phyloP scores from a whole-genome alignment of 2,888 invertebrate species.

The Sphinx pinastri region DNA sequence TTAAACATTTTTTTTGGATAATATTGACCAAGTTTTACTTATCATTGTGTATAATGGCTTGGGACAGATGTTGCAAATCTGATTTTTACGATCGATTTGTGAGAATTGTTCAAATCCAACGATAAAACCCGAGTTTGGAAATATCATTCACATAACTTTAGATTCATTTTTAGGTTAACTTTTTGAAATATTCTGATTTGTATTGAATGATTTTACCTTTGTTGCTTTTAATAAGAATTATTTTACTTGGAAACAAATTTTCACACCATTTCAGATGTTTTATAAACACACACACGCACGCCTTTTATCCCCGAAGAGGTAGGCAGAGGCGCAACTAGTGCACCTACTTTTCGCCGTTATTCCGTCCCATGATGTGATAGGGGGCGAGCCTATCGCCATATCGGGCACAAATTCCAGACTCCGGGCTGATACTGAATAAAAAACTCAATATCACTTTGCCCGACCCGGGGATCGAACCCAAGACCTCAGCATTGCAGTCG shows the following conservation, averaged over 20 bases:
- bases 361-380: too few species aligned
- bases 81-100: slow-evolving; percentile 25
- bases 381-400: too few species aligned
- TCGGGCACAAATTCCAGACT: too few species aligned
- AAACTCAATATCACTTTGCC: too few species aligned
- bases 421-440: too few species aligned
- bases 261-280: too few species aligned
- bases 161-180: background rate
- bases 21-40: slow-evolving; percentile 20
- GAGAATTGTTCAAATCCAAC: slow-evolving; percentile 17
- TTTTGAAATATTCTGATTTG: background rate
- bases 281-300: too few species aligned
- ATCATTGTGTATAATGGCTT: slow-evolving; percentile 19
- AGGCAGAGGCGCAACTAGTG: too few species aligned
- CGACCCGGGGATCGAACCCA: too few species aligned
- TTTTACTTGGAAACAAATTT: background rate
- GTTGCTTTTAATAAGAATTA: background rate
- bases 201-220: background rate
- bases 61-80: slow-evolving; percentile 13
- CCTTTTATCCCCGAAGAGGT: too few species aligned
- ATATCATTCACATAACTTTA: slow-evolving; percentile 21
- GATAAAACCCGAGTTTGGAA: slow-evolving; percentile 21
- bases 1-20: slow-evolving; percentile 15
- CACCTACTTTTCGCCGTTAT: too few species aligned
- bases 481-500: too few species aligned